Evolutionary conservation across 2,113 vertebrate genomes (phyloP).

Genomic region (Candoia aspera): DNA sequence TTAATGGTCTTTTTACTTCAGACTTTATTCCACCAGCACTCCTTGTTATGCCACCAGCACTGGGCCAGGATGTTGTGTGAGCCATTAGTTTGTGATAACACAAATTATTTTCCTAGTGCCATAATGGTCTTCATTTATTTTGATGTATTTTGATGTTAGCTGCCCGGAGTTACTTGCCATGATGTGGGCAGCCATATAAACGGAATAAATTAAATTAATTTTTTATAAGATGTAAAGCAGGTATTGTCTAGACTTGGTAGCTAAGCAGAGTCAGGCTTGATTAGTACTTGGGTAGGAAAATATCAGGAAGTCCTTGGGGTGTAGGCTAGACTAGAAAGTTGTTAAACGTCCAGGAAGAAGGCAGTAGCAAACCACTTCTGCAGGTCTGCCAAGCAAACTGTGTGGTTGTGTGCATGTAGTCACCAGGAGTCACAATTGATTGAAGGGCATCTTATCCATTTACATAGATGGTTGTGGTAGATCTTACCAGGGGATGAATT

Average conservation of each 20-base stretch:
- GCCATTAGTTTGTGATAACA: background rate
- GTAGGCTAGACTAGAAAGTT: background rate
- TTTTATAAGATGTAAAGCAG: background rate
- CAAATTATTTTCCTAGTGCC: background rate
- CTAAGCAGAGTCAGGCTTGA: background rate
- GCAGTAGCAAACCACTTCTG: background rate
- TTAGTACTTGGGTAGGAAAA: background rate
- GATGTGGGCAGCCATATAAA: background rate
- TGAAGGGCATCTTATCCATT: background rate
- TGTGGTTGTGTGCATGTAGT: background rate
- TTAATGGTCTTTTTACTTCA: too few relatives aligned
- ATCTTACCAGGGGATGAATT: background rate
- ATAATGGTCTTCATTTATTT: background rate
- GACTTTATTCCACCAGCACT: too few relatives aligned
- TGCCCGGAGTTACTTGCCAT: background rate
- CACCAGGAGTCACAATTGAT: background rate
- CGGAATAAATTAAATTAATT: background rate
- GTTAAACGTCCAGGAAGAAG: background rate
- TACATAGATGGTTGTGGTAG: background rate
- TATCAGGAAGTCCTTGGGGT: background rate
- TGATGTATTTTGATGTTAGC: background rate
- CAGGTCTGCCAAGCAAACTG: background rate
- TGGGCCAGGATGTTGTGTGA: background rate
- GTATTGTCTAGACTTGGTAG: background rate
- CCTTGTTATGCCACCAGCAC: background rate